Percentiles rank a stretch among this genome's conserved stretches.
phyloP scores from a whole-genome alignment of 2,888 invertebrate species.

The Auanema sp. region DNA sequence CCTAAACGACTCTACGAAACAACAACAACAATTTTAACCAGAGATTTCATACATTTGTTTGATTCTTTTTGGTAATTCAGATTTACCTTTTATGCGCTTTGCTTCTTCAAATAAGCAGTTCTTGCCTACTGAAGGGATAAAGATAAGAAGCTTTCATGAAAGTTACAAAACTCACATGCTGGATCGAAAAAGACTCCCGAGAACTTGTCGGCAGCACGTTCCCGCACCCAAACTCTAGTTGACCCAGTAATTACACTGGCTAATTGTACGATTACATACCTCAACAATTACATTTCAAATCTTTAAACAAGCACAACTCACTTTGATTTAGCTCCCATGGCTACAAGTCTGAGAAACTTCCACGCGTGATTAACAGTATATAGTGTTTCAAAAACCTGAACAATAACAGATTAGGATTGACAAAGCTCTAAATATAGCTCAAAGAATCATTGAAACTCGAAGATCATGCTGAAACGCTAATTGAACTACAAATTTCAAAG shows the following conservation, averaged over 20 bases:
- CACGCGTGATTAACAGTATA: too few species aligned
- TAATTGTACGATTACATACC: constrained; percentile 60
- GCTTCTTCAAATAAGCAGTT: constrained; percentile 75
- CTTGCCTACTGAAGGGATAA: constrained; percentile 74
- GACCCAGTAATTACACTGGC: constrained; percentile 59
- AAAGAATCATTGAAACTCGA: too few species aligned
- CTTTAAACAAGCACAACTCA: constrained; percentile 26
- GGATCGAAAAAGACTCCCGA: constrained; percentile 60
- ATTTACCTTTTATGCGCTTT: constrained; percentile 76
- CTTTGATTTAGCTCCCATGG: constrained; percentile 63
- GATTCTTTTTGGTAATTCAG: constrained; percentile 49
- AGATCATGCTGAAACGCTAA: too few species aligned
- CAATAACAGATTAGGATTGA: too few species aligned
- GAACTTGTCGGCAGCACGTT: constrained; percentile 57
- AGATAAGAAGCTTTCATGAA: neutral
- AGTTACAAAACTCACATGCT: constrained; percentile 40
- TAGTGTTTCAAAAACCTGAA: too few species aligned
- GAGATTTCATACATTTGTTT: constrained; percentile 50
- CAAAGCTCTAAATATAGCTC: too few species aligned
- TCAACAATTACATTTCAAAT: constrained; percentile 24
- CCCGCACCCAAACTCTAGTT: constrained; percentile 57
- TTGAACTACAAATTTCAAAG: too few species aligned
- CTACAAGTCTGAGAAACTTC: neutral
- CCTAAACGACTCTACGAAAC: too few species aligned
- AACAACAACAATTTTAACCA: too few species aligned